Evolutionary conservation across 2,797 vertebrate species (phyloP), one percentile per base, ranked within the genome.

Genomic region (Botia kubotai): DNA sequence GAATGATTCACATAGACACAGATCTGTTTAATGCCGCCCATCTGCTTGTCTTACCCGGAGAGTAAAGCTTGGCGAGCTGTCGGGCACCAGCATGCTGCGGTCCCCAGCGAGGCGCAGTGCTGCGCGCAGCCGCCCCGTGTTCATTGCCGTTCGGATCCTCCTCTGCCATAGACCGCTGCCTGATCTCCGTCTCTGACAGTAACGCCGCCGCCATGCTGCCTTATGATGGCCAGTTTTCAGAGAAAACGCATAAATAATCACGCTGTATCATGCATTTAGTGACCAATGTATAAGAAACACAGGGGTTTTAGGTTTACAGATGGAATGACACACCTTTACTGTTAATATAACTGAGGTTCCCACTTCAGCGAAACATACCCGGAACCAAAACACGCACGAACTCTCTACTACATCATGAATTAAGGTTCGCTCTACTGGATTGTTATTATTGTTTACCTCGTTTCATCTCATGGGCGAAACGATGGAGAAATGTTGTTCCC

Each of bases 81-180:
- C 91, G 90, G 86, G 94, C 94, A 63, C 94, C 94, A 36, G 93
- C 92, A 87, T 95, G 94, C 87, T 93, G 93, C 77, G 93, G 93
- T 86, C 94, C 94, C 94, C 93, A 94, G 86, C 93, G 93, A 73
- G 94, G 93, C 58, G 86, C 90, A 57, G 90, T 84, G 90, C 93
- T 93, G 87, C 88, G 92, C 66, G 93, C 93, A 48, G 93, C 93
- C 90, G 92, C 91, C 60, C 93, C 94, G n/a, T 93, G 93, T 88
- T 95, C 94, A 39, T 94, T 94, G 69, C 94, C 93, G 89, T 94
- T 94, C 90, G 94, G 94, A 89, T 95, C 94, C 90, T 94, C 93
- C 88, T 95, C 94, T 83, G 94, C 94, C 93, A 94, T 94, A 85
- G 94, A 95, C 88, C 94, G 91, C 81, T 93, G 91, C 84, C 85